phyloP scores from a whole-genome alignment of 2,888 invertebrate genomes.

The Brachyptera risi region DNA sequence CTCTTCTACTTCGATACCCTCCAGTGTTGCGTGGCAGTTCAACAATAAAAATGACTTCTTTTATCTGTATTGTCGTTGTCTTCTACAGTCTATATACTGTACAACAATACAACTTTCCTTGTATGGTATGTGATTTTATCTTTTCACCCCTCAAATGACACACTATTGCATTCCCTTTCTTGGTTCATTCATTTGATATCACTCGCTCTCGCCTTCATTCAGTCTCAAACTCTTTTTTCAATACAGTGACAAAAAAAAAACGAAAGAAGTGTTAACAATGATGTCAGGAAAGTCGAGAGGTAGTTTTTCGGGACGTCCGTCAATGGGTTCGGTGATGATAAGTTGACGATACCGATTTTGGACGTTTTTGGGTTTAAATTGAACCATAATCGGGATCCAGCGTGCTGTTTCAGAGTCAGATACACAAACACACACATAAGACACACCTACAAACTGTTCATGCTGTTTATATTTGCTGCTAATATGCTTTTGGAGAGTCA shows the following conservation, averaged over 20 bases:
- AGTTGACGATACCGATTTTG: too few species aligned
- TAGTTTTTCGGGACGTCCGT: too few species aligned
- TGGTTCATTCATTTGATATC: slow-evolving; percentile 18
- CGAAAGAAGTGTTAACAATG: slow-evolving; percentile 27
- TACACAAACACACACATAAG: too few species aligned
- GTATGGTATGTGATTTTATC: slow-evolving; percentile 22
- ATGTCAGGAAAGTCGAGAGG: slow-evolving; percentile 23
- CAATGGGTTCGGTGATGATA: too few species aligned
- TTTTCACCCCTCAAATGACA: slow-evolving; percentile 28
- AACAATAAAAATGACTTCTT: slow-evolving; percentile 22
- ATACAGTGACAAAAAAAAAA: too few species aligned
- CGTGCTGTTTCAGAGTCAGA: too few species aligned
- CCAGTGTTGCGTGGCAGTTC: slow-evolving; percentile 18
- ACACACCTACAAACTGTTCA: too few species aligned
- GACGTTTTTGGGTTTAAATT: too few species aligned
- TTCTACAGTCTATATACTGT: too few species aligned
- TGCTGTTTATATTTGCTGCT: too few species aligned
- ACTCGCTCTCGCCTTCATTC: background rate
- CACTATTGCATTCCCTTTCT: slow-evolving; percentile 22
- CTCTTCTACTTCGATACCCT: slow-evolving; percentile 6
- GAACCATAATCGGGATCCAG: too few species aligned
- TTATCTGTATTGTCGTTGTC: slow-evolving; percentile 31
- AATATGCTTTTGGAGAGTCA: too few species aligned
- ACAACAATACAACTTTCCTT: slow-evolving; percentile 25
- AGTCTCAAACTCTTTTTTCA: background rate